phyloP scores from a whole-genome alignment of 2,888 invertebrate species.

The Antheraea yamamai region DNA sequence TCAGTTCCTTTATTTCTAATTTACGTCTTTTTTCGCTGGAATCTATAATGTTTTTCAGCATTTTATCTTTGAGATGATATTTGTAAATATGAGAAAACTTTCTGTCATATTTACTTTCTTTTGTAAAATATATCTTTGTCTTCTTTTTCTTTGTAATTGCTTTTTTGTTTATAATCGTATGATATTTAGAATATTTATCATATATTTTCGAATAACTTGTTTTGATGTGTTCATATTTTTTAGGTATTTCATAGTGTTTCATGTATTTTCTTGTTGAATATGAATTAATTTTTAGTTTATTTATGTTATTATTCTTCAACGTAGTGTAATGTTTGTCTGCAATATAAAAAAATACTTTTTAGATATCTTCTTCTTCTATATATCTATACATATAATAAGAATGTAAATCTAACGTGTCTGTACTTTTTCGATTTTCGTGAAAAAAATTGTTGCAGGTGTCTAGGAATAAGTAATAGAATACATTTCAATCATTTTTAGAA shows the following conservation, averaged over 20 bases:
- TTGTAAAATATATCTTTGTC: background rate
- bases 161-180: background rate
- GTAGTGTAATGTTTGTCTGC: background rate
- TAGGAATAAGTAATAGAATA: no score
- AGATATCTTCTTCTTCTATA: no score
- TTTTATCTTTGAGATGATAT: background rate
- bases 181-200: background rate
- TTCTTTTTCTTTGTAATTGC: background rate
- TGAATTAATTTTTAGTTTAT: background rate
- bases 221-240: background rate
- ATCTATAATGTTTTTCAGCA: background rate
- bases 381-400: no score
- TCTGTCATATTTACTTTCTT: background rate
- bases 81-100: background rate
- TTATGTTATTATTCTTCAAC: background rate
- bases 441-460: no score
- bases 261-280: background rate
- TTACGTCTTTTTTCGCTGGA: background rate
- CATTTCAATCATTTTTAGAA: no score
- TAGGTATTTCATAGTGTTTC: constrained; percentile 1
- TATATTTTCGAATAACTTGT: background rate
- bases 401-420: no score
- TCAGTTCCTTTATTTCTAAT: background rate
- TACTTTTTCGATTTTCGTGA: no score
- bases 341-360: background rate